phyloP scores from a whole-genome alignment of 2,113 vertebrate species.

The Choloepus hoffmanni region DNA sequence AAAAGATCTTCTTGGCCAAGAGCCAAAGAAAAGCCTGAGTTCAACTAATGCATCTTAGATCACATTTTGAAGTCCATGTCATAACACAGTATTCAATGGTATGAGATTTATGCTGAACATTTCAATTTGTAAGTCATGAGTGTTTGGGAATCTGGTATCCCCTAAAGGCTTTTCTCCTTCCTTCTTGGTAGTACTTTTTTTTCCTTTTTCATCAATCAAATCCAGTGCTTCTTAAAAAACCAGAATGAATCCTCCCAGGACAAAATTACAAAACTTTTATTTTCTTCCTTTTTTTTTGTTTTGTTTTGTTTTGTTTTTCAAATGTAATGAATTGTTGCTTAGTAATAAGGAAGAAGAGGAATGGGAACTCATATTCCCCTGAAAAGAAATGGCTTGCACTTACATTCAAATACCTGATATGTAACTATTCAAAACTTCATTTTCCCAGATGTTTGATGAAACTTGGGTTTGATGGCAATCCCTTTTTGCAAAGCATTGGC shows the following conservation, averaged over 20 bases:
- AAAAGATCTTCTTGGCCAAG: slow-evolving; percentile 20
- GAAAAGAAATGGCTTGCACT: not conserved
- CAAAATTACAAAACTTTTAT: not conserved
- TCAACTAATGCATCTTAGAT: not conserved
- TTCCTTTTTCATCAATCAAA: not conserved
- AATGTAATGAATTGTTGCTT: not conserved
- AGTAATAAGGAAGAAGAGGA: not conserved
- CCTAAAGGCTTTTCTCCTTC: not conserved
- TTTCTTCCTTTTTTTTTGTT: not conserved
- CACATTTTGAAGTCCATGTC: not conserved
- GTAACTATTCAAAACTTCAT: not conserved
- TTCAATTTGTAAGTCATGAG: not conserved
- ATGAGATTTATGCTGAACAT: not conserved
- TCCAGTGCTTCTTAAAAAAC: not conserved
- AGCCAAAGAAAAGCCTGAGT: not conserved
- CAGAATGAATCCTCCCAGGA: not conserved
- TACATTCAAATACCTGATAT: not conserved
- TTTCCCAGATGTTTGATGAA: not conserved
- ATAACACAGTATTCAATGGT: not conserved
- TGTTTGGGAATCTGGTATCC: not conserved
- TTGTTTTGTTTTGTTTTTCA: not conserved
- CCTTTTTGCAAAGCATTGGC: not conserved
- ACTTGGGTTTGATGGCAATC: not conserved
- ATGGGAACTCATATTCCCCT: not conserved
- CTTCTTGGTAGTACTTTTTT: not conserved